Evolutionary conservation across 2,888 invertebrate genomes (phyloP).

Genomic region (Rhingia campestris): DNA sequence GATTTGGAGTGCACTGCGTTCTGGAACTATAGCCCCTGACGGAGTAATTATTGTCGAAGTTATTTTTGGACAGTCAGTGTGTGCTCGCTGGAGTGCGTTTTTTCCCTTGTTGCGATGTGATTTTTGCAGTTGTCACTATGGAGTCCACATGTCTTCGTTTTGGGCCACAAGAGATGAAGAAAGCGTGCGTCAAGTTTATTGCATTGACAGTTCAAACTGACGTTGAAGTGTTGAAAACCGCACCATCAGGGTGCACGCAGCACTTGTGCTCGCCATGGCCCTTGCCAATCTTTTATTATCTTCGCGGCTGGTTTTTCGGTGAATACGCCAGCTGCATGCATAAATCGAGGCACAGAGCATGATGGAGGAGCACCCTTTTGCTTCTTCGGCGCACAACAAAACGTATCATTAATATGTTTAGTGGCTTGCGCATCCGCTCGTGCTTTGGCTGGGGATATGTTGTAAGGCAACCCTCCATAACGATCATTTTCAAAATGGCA

Average conservation of each 20-base stretch:
- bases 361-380: slow-evolving; percentile 27
- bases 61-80: slow-evolving; percentile 56
- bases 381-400: slow-evolving; percentile 28
- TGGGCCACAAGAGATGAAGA: slow-evolving; percentile 32
- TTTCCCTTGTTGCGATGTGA: slow-evolving; percentile 13
- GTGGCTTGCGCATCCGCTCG: slow-evolving; percentile 70
- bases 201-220: slow-evolving; percentile 67
- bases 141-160: slow-evolving; percentile 6
- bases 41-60: slow-evolving; percentile 59
- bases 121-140: slow-evolving; percentile 59
- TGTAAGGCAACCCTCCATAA: slow-evolving; percentile 44
- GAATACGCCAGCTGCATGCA: slow-evolving; percentile 66
- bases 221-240: slow-evolving; percentile 72
- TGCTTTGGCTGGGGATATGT: slow-evolving; percentile 35
- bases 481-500: slow-evolving; percentile 63
- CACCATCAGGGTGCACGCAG: slow-evolving; percentile 55
- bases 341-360: slow-evolving; percentile 36
- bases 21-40: slow-evolving; percentile 12
- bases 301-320: slow-evolving; percentile 55
- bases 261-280: slow-evolving; percentile 47
- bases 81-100: slow-evolving; percentile 6
- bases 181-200: slow-evolving; percentile 53
- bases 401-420: slow-evolving; percentile 73
- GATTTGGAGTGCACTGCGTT: slow-evolving; percentile 20
- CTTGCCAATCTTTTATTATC: slow-evolving; percentile 71